Conservation (phyloP, 1,140 invertebrate genomes). For the Parasteatoda tepidariorum region DNA sequence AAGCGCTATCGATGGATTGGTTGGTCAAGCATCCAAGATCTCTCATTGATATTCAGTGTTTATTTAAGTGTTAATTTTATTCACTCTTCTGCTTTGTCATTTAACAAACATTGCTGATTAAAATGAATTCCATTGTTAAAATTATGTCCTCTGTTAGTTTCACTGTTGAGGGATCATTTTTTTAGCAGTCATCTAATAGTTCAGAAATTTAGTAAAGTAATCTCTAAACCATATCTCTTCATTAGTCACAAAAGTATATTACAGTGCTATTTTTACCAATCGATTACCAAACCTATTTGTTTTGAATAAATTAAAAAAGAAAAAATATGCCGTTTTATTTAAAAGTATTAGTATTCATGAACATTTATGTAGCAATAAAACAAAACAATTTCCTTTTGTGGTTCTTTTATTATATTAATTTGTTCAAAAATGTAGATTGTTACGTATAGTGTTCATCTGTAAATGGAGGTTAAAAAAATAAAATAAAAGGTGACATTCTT, state of each 20-base stretch:
- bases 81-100: constrained; percentile 3
- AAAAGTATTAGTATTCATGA: constrained; percentile 12
- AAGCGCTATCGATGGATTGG: not conserved
- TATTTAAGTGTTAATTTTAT: constrained; percentile 16
- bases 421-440: constrained; percentile 48
- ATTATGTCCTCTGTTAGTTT: constrained; percentile 40
- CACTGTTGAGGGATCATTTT: constrained; percentile 16
- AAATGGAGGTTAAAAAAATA: not conserved
- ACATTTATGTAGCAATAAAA: constrained; percentile 58
- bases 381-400: constrained; percentile 31
- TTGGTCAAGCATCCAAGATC: constrained; percentile 21
- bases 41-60: constrained; percentile 23
- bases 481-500: not conserved
- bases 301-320: constrained; percentile 37
- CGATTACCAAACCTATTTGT: constrained; percentile 53
- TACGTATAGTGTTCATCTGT: constrained; percentile 46
- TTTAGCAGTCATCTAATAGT: constrained; percentile 13
- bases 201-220: constrained; percentile 5
- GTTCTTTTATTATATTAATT: no score
- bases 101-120: constrained; percentile 9
- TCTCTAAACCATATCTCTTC: constrained; percentile 47
- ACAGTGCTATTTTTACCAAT: constrained; percentile 56
- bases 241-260: constrained; percentile 21
- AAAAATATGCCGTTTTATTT: not conserved
- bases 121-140: constrained; percentile 19